Percentiles rank a stretch among this genome's conserved stretches.
Conservation (phyloP, 2,797 vertebrate species). For the Garrulus glandarius region DNA sequence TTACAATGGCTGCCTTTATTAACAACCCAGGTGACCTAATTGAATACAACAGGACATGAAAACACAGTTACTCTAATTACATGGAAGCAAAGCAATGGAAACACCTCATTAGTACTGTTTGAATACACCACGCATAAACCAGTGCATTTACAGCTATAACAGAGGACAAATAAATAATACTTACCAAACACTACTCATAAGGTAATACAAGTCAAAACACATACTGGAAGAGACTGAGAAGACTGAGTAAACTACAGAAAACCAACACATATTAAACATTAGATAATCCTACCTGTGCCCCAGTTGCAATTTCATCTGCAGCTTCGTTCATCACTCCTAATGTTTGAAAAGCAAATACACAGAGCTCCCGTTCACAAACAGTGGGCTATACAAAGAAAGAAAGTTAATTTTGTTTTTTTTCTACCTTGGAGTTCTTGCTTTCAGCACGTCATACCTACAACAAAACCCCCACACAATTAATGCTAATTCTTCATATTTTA, state of each 20-base stretch:
- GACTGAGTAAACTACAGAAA: neutral
- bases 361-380: slow-evolving; percentile 89
- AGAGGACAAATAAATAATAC: neutral
- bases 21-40: slow-evolving; percentile 37
- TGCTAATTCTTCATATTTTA: neutral
- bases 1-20: slow-evolving; percentile 26
- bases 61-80: slow-evolving; percentile 19
- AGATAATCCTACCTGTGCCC: slow-evolving; percentile 83
- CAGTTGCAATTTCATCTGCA: slow-evolving; percentile 90
- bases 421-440: neutral
- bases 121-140: neutral
- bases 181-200: neutral
- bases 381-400: slow-evolving; percentile 78
- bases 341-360: slow-evolving; percentile 91
- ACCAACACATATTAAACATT: neutral
- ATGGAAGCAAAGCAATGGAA: neutral
- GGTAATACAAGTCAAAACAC: neutral
- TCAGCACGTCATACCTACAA: neutral
- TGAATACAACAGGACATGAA: neutral
- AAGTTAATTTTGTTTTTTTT: neutral
- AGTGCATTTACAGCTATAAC: neutral
- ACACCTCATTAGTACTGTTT: neutral
- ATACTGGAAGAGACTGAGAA: neutral
- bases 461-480: neutral
- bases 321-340: slow-evolving; percentile 92